phyloP scores from a whole-genome alignment of 2,797 vertebrate genomes.

The Mus minutoides region DNA sequence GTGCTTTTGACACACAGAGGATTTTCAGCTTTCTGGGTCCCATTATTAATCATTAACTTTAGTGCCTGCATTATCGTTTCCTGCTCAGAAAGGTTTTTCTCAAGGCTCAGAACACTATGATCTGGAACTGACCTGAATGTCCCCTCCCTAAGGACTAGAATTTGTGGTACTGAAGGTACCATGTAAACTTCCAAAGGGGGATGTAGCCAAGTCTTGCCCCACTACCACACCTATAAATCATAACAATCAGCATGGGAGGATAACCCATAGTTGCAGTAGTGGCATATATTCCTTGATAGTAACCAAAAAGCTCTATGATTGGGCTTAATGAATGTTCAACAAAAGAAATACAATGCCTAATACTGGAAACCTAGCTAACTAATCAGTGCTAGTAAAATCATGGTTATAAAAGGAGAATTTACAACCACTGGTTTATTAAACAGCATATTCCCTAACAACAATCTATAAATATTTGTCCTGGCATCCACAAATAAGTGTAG shows the following conservation, averaged over 20 bases:
- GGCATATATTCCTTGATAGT: neutral
- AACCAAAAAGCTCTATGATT: neutral
- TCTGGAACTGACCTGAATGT: neutral
- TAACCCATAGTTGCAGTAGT: neutral
- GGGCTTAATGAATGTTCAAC: neutral
- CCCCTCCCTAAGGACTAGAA: neutral
- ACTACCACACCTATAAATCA: neutral
- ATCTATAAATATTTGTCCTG: neutral
- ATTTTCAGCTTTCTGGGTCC: neutral
- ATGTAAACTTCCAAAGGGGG: too few species aligned
- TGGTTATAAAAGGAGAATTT: neutral
- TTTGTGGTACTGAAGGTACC: too few species aligned
- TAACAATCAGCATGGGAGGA: neutral
- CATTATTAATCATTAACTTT: neutral
- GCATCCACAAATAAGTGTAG: neutral
- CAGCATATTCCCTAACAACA: neutral
- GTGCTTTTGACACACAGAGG: neutral
- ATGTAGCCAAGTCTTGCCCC: neutral
- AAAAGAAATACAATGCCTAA: neutral
- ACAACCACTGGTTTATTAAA: neutral
- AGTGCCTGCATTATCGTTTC: neutral
- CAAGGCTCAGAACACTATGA: neutral
- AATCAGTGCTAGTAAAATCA: neutral
- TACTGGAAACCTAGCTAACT: neutral
- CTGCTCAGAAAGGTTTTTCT: neutral